Evolutionary conservation across 2,113 vertebrate genomes (phyloP), one percentile per base, ranked within the genome.

Genomic region (Tichodroma muraria): DNA sequence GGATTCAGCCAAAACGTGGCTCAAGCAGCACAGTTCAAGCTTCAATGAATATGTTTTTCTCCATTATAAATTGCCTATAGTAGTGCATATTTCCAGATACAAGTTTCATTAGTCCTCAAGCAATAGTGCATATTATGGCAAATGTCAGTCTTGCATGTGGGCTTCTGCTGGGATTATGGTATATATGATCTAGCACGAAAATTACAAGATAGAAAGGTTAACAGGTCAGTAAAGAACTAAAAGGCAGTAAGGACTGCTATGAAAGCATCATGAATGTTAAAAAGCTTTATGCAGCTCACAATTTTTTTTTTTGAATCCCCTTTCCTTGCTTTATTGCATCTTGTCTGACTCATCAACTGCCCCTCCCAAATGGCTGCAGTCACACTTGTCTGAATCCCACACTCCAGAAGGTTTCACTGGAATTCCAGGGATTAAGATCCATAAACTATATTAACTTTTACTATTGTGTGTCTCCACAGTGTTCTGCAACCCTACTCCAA

Each of bases 21-120:
- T 61, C 37, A 59, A 80, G 42, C 42, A 59, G 30, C 45, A 54
- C 78, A 52, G 31, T 21, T 49, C 28, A n/a, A 47, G 49, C 35
- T 53, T 60, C 37, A 63, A 37, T 9, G 27, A 9, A 2, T 8
- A 38, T 82, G 3, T 19, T 73, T 65, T 65, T 53, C 64, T 77
- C 15, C 19, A 16, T 13, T 6, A 1, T 35, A 70, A 78, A 84
- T 33, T 0, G 0, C 31, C 28, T n/a, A 28, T 8, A 49, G 2
- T 37, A 73, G 18, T 8, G 21, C 12, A 23, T 42, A 47, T 37
- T 73, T 54, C 42, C 69, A 73, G 19, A 72, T 25, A 49, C 2
- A 44, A 57, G 28, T 23, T 40, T 45, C 49, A 16, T 28, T 42
- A 65, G n/a, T 15, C 54, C 28, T 65, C 42, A 28, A 40, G 49